Base-by-base conservation (phyloP, 2,797 vertebrate genomes). In the Brotula barbata region DNA sequence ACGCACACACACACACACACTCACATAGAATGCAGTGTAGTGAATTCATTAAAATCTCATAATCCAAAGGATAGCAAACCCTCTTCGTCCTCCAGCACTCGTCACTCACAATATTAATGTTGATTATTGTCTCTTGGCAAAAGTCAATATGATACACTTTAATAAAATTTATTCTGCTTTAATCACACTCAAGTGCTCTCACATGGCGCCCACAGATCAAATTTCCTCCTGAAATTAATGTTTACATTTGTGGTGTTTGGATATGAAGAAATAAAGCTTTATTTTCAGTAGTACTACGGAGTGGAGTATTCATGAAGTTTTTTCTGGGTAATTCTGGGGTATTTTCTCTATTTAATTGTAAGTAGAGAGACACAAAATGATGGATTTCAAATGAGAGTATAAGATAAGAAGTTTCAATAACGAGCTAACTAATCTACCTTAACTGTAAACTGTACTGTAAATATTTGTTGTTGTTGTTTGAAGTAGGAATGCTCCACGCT, bases 81-180 rank as follows among this genome's bases (percentile, higher is more conserved):
- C 41, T 46, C 47, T 3, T 7, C 15, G 43, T 59, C 41, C 62
- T 59, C 13, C 37, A 45, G 48, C 62, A 80, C 80, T 52, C 52
- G 67, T 78, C 71, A 77, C 54, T 61, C 58, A 42, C 61, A 58
- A 9, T 44, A 28, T 28, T 8, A 13, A 20, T 37, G 37, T 63
- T 59, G 47, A 55, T 50, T 19, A 58, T 19, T 33, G 62, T 14
- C 33, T 52, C 64, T 28, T 58, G 59, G 52, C 52, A 68, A 70
- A 77, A 64, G 68, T 76, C 53, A 64, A 60, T 63, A 59, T 58
- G 34, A 64, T 61, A 51, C 58, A 78, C 69, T 68, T 34, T 48
- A 48, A 58, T 60, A 17, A 71, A 73, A 75, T 59, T 25, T 33
- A 73, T 57, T 33, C 7, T 5, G 21, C 7, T 36, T 55, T 17